A percentile compares a stretch with the other conserved stretches of the same genome.
Conservation (phyloP, 1,140 invertebrate species). For the Oryctes rhinoceros region DNA sequence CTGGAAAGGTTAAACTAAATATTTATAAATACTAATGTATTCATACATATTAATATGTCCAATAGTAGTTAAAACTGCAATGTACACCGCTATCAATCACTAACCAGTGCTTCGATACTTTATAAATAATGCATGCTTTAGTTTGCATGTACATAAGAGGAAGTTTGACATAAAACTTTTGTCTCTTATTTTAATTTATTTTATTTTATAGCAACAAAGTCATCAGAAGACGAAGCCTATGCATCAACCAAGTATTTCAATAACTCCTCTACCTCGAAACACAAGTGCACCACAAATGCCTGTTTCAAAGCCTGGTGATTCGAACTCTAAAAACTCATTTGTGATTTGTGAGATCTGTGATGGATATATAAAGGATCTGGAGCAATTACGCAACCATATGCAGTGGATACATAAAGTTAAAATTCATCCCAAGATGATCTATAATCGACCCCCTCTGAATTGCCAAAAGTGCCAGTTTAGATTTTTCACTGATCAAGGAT, state of each 20-base stretch:
- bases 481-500: slow-evolving; percentile 78
- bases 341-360: slow-evolving; percentile 96
- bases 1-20: too few species aligned
- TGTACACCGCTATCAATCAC: too few species aligned
- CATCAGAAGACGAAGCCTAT: slow-evolving; percentile 62
- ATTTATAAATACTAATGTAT: too few species aligned
- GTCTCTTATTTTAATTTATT: neutral
- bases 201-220: slow-evolving; percentile 31
- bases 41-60: too few species aligned
- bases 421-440: slow-evolving; percentile 96
- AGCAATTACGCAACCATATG: slow-evolving; percentile 93
- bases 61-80: too few species aligned
- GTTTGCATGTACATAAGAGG: neutral
- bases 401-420: slow-evolving; percentile 97
- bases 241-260: slow-evolving; percentile 87
- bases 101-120: neutral
- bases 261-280: slow-evolving; percentile 81
- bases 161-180: neutral
- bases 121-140: slow-evolving; percentile 10
- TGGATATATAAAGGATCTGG: slow-evolving; percentile 93
- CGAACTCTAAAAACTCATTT: slow-evolving; percentile 76
- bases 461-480: slow-evolving; percentile 95
- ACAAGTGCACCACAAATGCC: slow-evolving; percentile 52
- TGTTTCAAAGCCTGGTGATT: slow-evolving; percentile 60
- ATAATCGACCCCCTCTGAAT: slow-evolving; percentile 91